These are phyloP conservation scores for Xenops minutus DNA, from an alignment of 2,797 vertebrate species.

Conservation along the genomic window DNA sequence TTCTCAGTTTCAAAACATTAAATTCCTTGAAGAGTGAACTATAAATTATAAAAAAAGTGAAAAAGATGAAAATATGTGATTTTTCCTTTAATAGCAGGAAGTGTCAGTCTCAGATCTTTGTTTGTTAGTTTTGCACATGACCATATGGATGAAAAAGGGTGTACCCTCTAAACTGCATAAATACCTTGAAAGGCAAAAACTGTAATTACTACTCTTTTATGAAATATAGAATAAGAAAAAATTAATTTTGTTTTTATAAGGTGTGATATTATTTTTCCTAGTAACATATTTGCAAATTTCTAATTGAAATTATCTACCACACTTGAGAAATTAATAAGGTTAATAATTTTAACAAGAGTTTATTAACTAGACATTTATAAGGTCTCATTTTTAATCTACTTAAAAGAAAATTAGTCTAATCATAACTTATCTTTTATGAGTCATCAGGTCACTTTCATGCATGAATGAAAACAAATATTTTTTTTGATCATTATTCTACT, in stretches of 20 bases:
- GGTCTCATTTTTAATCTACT: neutral
- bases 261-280: neutral
- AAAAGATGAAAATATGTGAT: neutral
- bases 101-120: neutral
- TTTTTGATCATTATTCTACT: neutral
- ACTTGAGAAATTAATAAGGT: slow-evolving; percentile 25
- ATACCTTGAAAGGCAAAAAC: neutral
- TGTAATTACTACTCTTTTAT: neutral
- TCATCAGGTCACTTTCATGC: neutral
- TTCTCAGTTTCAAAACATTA: neutral
- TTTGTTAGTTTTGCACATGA: neutral
- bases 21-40: neutral
- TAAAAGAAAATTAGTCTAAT: slow-evolving; percentile 17
- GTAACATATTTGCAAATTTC: neutral
- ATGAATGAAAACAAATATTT: neutral
- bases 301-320: neutral
- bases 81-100: neutral
- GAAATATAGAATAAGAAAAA: neutral
- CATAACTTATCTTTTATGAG: neutral
- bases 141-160: neutral
- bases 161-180: neutral
- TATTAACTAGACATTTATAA: slow-evolving; percentile 10
- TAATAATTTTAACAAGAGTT: slow-evolving; percentile 34
- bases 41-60: neutral
- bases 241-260: neutral